Conservation (phyloP, 64 coral and sea anemone genomes). For the Acropora yongei region DNA sequence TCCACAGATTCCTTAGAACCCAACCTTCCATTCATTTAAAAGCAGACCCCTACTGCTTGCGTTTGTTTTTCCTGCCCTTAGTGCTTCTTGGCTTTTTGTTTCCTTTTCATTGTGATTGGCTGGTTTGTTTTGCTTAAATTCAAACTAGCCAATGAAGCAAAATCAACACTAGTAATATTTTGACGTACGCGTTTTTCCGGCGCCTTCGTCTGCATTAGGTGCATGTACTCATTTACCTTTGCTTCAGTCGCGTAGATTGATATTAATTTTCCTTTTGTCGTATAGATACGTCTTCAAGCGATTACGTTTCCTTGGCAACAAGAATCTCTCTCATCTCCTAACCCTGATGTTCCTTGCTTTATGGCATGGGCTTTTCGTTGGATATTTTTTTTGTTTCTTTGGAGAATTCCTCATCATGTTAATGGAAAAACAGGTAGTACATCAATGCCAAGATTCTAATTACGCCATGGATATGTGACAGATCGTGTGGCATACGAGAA, state of each 20-base stretch:
- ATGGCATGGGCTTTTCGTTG: constrained; percentile 91
- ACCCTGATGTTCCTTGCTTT: constrained; percentile 91
- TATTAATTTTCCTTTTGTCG: not conserved
- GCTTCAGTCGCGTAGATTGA: too few species aligned
- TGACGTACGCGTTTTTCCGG: too few species aligned
- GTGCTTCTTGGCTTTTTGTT: not conserved
- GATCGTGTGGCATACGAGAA: too few species aligned
- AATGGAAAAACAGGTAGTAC: constrained; percentile 85
- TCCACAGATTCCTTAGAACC: too few species aligned
- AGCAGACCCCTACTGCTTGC: too few species aligned
- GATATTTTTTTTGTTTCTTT: constrained; percentile 82
- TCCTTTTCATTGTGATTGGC: not conserved
- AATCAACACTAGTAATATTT: too few species aligned
- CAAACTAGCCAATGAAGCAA: too few species aligned
- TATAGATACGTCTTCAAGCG: constrained; percentile 94
- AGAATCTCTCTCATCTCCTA: constrained; percentile 89
- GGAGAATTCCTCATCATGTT: constrained; percentile 79
- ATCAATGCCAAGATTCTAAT: not conserved
- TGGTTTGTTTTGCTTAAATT: not conserved
- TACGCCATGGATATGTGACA: not conserved
- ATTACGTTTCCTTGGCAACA: constrained; percentile 93
- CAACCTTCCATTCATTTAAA: too few species aligned
- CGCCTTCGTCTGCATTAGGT: too few species aligned
- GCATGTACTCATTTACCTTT: too few species aligned
- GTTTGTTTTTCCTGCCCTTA: too few species aligned